Evolutionary conservation across 2,888 invertebrate genomes (phyloP), one percentile per base, ranked within the genome.

Genomic region (Melinaea menophilus): DNA sequence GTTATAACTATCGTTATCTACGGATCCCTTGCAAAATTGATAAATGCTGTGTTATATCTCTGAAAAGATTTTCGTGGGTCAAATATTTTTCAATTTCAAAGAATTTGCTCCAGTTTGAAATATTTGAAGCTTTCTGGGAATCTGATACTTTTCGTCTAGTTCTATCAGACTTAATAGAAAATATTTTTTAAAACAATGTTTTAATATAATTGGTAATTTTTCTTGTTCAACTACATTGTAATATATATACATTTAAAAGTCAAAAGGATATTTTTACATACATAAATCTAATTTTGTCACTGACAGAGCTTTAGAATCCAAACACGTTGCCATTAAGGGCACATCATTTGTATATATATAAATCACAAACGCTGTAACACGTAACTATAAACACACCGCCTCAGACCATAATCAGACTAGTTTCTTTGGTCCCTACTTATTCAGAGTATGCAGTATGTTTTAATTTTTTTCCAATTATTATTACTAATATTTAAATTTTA

Each of bases 11-110:
- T 79, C 81, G 78, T 72, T 74, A 76, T 71, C 76, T 77, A 70
- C 72, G 77, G 79, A 78, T 80, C 77, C 75, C 75, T 75, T 73
- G 72, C 72, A 77, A 69, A 72, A 73, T 81, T 86, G 87, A 88
- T 85, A 81, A 82, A 87, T 86, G 78, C 79, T 70, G 76, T 76
- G 78, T 75, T 77, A 79, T 70, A 76, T 76, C 78, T 75, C 79
- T 74, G 78, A 78, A 77, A 79, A 81, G 83, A 84, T 85, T 83
- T 80, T 77, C 80, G 78, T 81, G 81, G 80, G 76, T 80, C 75
- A 75, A 76, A 77, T 73, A 85, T 85, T 86, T 85, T 86, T 87
- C 85, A 85, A 84, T 79, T 81, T 81, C n/a, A 51, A 22, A 35
- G 37, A 45, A 45, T 41, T 31, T 55, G 31, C 45, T 55, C 7